A percentile compares a stretch with the other conserved stretches of the same genome.
phyloP scores from a whole-genome alignment of 1,140 invertebrate species.

The Hyles euphorbiae region DNA sequence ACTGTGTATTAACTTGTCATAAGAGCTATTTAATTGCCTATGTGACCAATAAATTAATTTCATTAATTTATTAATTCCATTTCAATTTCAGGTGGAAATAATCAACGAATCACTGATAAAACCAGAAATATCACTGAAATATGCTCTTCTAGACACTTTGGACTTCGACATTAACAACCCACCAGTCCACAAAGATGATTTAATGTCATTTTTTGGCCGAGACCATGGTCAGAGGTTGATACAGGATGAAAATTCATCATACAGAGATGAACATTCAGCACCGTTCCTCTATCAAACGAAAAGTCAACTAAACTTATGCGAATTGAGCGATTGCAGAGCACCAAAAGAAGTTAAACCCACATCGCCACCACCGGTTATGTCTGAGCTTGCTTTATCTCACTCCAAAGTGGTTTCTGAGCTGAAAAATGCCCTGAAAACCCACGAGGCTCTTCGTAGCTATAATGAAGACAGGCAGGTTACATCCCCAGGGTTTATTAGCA shows the following conservation, averaged over 20 bases:
- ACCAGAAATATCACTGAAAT: constrained; percentile 82
- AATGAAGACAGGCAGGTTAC: constrained; percentile 40
- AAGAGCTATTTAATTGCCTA: no score
- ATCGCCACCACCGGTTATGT: constrained; percentile 50
- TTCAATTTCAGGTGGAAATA: constrained; percentile 73
- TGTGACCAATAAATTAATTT: no score
- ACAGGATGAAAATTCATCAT: constrained; percentile 75
- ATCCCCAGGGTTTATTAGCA: constrained; percentile 63
- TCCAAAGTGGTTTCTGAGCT: constrained; percentile 70
- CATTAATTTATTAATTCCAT: not conserved
- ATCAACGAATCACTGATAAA: constrained; percentile 86
- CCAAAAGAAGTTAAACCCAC: constrained; percentile 38
- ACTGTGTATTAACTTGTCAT: no score
- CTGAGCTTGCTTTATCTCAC: constrained; percentile 63
- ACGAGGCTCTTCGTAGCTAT: constrained; percentile 52
- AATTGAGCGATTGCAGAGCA: constrained; percentile 57
- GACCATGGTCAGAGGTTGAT: constrained; percentile 72
- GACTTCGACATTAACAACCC: constrained; percentile 63
- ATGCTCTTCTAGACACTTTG: constrained; percentile 74
- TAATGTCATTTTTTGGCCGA: constrained; percentile 69
- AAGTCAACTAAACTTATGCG: constrained; percentile 84
- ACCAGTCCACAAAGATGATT: constrained; percentile 56
- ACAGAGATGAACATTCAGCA: constrained; percentile 85
- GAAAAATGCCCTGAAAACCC: constrained; percentile 68
- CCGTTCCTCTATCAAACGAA: constrained; percentile 87